Percentiles rank a stretch among this genome's conserved stretches.
phyloP scores from a whole-genome alignment of 2,113 vertebrate genomes.

The Aramus guarauna region DNA sequence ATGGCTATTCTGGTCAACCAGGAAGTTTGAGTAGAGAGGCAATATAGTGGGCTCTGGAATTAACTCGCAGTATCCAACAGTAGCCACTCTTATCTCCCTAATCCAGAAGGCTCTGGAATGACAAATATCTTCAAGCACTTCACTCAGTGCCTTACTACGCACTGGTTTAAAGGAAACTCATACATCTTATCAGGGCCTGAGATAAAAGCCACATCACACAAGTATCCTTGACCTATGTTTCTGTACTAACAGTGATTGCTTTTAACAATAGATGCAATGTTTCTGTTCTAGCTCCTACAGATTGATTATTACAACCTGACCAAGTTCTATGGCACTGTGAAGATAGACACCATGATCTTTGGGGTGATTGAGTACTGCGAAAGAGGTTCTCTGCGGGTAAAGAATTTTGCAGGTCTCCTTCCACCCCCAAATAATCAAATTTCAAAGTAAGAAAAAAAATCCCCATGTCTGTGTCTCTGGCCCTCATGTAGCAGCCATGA shows the following conservation, averaged over 20 bases:
- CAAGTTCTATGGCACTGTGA: constrained; percentile 97
- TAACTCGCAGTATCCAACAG: background rate
- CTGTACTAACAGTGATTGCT: background rate
- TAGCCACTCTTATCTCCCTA: background rate
- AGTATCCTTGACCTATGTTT: background rate
- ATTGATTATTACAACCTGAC: constrained; percentile 98
- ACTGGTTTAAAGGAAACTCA: background rate
- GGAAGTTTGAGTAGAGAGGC: background rate
- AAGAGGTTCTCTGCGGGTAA: constrained; percentile 93
- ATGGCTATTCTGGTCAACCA: background rate
- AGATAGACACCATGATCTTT: constrained; percentile 88
- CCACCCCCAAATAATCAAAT: background rate
- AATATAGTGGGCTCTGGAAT: background rate
- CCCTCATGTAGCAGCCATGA: background rate
- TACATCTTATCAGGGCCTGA: background rate
- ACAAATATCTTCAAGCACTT: background rate
- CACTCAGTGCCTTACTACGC: background rate
- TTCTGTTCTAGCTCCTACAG: constrained; percentile 80
- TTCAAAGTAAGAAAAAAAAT: background rate
- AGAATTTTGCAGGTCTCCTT: constrained; percentile 28
- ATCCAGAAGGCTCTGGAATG: background rate
- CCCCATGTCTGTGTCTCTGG: background rate
- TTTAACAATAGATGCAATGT: background rate
- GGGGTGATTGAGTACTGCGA: constrained; percentile 93
- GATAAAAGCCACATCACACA: background rate